Conservation (phyloP, 2,888 invertebrate genomes). For the Drosophila koepferae region DNA sequence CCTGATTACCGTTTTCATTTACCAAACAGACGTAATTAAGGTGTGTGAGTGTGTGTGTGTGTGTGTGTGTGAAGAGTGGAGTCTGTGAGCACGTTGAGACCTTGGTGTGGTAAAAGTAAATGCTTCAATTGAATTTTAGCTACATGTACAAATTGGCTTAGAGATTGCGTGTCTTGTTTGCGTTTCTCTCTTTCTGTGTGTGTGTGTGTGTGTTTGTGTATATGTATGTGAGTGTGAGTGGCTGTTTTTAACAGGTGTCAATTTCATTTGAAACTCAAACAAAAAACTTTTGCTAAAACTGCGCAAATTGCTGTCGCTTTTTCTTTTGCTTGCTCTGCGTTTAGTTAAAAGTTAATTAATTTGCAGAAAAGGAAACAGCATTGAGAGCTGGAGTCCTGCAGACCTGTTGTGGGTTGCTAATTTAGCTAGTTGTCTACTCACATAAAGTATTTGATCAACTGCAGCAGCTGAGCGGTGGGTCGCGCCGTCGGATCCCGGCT, state of each 20-base stretch:
- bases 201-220: background rate
- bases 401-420: background rate
- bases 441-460: constrained; percentile 96
- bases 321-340: constrained; percentile 51
- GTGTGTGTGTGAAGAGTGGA: constrained; percentile 27
- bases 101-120: constrained; percentile 47
- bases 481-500: constrained; percentile 93
- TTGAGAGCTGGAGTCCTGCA: background rate
- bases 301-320: constrained; percentile 65
- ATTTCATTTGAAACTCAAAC: constrained; percentile 78
- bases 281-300: constrained; percentile 65
- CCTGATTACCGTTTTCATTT: constrained; percentile 80
- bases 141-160: constrained; percentile 78
- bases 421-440: constrained; percentile 85
- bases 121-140: constrained; percentile 78
- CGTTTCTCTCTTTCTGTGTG: background rate
- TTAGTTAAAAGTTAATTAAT: constrained; percentile 75
- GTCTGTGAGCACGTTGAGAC: constrained; percentile 18
- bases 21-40: constrained; percentile 80
- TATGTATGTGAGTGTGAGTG: constrained; percentile 10
- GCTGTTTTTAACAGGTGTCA: constrained; percentile 74
- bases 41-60: constrained; percentile 38
- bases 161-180: constrained; percentile 59
- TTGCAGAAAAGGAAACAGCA: constrained; percentile 28
- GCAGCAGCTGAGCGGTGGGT: constrained; percentile 95